Conservation (phyloP, 1,140 invertebrate genomes). For the Polypedilum pembai region DNA sequence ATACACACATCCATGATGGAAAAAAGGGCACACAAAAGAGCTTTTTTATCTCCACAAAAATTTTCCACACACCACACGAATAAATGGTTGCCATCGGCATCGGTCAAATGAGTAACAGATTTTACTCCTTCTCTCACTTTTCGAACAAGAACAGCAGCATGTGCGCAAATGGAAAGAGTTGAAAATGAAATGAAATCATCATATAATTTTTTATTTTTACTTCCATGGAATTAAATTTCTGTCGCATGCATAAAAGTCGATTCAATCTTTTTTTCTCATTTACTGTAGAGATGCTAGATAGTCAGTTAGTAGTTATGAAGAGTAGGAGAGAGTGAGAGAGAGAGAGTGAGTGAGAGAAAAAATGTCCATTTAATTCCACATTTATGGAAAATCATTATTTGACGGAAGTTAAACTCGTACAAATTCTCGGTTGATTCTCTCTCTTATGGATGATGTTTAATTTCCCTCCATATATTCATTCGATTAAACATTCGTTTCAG, state of each 20-base stretch:
- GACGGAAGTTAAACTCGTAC: constrained; percentile 19
- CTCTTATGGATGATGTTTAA: constrained; percentile 25
- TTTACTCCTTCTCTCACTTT: neutral
- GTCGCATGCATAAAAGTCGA: neutral
- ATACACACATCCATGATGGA: neutral
- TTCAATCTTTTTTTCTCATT: neutral
- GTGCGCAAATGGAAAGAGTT: neutral
- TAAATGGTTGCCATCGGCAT: constrained; percentile 21
- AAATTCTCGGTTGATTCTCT: neutral
- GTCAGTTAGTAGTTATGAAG: neutral
- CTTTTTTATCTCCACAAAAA: constrained; percentile 25
- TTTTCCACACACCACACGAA: constrained; percentile 17
- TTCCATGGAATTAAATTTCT: neutral
- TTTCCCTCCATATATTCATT: constrained; percentile 22
- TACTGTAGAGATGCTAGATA: neutral
- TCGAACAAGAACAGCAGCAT: neutral
- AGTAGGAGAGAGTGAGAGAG: too few relatives aligned
- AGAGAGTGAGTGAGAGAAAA: too few relatives aligned
- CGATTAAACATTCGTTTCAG: constrained; percentile 23
- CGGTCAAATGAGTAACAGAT: constrained; percentile 17
- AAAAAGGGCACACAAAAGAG: constrained; percentile 2
- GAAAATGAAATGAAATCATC: constrained; percentile 24
- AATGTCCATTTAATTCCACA: constrained; percentile 6
- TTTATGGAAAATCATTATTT: constrained; percentile 22
- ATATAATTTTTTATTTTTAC: constrained; percentile 23